phyloP scores from a whole-genome alignment of 2,113 vertebrate species.

The Dunckerocampus dactyliophorus region DNA sequence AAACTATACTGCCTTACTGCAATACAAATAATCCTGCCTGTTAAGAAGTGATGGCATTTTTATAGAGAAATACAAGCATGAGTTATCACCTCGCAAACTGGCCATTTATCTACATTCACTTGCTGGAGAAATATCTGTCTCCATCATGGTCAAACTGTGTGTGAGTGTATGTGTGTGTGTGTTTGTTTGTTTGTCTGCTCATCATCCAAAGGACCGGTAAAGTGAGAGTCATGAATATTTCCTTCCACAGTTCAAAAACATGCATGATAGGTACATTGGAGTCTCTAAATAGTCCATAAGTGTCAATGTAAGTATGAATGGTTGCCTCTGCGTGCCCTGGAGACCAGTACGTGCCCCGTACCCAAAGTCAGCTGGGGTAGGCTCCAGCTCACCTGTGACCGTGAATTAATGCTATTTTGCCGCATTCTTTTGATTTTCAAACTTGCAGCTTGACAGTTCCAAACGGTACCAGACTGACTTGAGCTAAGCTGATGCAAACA shows the following conservation, averaged over 20 bases:
- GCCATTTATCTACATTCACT: slow-evolving; percentile 31
- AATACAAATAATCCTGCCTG: slow-evolving; percentile 53
- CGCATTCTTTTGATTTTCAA: no score
- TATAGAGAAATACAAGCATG: slow-evolving; percentile 35
- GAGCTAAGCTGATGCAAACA: background rate
- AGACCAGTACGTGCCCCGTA: no score
- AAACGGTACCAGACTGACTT: background rate
- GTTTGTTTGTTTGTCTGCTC: slow-evolving; percentile 27
- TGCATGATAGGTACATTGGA: no score
- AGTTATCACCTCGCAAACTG: slow-evolving; percentile 42
- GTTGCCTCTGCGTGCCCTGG: background rate
- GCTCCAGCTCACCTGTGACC: no score
- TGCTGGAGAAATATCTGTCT: slow-evolving; percentile 8
- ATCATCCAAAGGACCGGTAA: no score
- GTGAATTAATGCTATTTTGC: no score
- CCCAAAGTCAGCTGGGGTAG: no score
- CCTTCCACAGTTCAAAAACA: no score
- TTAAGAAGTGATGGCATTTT: slow-evolving; percentile 40
- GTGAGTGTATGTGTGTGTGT: slow-evolving; percentile 17
- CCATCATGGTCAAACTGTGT: slow-evolving; percentile 14
- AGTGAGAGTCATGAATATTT: no score
- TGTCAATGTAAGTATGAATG: no score
- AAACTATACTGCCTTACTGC: slow-evolving; percentile 29
- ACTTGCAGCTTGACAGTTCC: no score
- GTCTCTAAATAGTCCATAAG: no score